phyloP scores from a whole-genome alignment of 2,797 vertebrate genomes.

The Synaphobranchus kaupii region DNA sequence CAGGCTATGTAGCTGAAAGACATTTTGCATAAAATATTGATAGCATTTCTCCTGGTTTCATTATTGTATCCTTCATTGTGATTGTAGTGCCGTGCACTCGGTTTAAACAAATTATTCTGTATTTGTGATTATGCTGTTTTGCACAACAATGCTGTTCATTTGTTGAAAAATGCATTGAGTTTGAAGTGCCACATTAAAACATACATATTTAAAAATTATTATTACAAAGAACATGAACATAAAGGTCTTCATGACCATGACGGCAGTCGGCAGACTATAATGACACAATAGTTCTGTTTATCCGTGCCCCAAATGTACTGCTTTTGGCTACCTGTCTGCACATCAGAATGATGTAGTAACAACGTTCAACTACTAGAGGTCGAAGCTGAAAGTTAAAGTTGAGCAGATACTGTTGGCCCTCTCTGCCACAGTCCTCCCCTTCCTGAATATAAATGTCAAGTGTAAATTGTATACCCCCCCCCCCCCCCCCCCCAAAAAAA shows the following conservation, averaged over 20 bases:
- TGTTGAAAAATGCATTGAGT: background rate
- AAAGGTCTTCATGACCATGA: background rate
- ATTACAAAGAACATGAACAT: background rate
- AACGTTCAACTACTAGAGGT: background rate
- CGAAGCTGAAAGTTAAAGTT: background rate
- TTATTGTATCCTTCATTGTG: background rate
- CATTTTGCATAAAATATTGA: conserved; percentile 3
- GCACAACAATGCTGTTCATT: background rate
- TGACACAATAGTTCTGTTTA: background rate
- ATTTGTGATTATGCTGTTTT: background rate
- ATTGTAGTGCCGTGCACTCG: background rate
- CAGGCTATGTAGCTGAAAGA: background rate
- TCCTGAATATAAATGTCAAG: background rate
- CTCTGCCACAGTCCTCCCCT: background rate
- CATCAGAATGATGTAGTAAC: background rate
- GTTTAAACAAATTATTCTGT: background rate
- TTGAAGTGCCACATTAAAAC: background rate
- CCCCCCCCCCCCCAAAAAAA: background rate
- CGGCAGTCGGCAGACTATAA: background rate
- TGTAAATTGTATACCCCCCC: background rate
- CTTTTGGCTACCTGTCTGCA: background rate
- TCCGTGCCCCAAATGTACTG: background rate
- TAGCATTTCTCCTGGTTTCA: background rate
- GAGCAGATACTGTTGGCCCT: background rate
- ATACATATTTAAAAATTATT: background rate